Conservation (phyloP, 2,797 vertebrate genomes). For the Scolopax rusticola region DNA sequence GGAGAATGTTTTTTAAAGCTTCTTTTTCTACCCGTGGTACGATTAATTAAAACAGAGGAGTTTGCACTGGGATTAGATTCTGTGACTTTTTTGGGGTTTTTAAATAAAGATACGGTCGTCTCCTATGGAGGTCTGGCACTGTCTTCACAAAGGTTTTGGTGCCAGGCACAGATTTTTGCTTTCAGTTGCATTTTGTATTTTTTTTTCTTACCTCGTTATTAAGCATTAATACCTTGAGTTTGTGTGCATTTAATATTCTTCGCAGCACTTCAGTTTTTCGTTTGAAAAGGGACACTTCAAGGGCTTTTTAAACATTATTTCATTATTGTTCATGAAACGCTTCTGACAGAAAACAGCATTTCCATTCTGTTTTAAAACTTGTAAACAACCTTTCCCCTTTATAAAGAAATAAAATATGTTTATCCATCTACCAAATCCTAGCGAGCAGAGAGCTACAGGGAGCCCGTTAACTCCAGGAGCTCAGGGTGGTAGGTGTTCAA, state of each 20-base stretch:
- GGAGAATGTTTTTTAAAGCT: not conserved
- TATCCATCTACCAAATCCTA: slow-evolving; percentile 17
- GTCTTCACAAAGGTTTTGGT: not conserved
- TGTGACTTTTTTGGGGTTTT: not conserved
- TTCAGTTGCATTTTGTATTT: not conserved
- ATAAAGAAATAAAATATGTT: slow-evolving; percentile 19
- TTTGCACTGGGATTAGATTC: not conserved
- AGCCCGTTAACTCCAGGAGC: not conserved
- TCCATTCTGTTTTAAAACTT: slow-evolving; percentile 35
- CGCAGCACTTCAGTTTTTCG: not conserved
- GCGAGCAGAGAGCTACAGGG: slow-evolving; percentile 26
- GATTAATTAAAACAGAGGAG: not conserved
- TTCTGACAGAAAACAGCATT: slow-evolving; percentile 39
- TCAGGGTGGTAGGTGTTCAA: not conserved
- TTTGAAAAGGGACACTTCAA: slow-evolving; percentile 58
- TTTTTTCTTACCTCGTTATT: slow-evolving; percentile 14
- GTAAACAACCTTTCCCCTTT: slow-evolving; percentile 56
- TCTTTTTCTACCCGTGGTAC: not conserved
- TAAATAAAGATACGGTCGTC: not conserved
- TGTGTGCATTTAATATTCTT: not conserved
- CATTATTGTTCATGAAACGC: not conserved
- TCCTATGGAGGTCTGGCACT: not conserved
- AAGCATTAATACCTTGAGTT: slow-evolving; percentile 7
- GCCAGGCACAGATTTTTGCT: not conserved
- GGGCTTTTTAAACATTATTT: slow-evolving; percentile 32